These are phyloP conservation scores for Drosophila elegans DNA, from an alignment of 1,140 invertebrate species.

Conservation along the genomic window DNA sequence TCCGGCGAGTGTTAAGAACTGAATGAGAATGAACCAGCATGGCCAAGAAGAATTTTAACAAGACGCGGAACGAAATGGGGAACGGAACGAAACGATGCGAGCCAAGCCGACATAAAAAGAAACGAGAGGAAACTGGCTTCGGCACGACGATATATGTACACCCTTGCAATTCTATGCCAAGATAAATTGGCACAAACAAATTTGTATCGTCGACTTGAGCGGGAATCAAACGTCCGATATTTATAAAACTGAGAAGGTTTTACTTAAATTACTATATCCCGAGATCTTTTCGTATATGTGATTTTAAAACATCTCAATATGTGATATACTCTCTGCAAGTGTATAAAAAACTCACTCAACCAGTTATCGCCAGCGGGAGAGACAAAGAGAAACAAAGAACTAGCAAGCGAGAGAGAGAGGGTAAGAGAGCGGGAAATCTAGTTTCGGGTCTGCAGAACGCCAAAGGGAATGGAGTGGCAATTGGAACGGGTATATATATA, in stretches of 20 bases:
- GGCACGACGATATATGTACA: no score
- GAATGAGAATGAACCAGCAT: slow-evolving; percentile 71
- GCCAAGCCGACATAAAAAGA: slow-evolving; percentile 28
- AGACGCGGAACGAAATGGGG: slow-evolving; percentile 51
- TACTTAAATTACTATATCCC: no score
- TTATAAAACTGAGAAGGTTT: no score
- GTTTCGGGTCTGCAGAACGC: slow-evolving; percentile 63
- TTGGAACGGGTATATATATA: slow-evolving; percentile 58
- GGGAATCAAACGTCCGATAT: no score
- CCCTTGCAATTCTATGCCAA: no score
- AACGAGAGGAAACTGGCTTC: no score
- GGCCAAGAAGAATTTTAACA: slow-evolving; percentile 74
- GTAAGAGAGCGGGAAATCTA: slow-evolving; percentile 66
- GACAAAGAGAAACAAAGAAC: slow-evolving; percentile 53
- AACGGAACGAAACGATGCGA: slow-evolving; percentile 30
- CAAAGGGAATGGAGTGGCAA: slow-evolving; percentile 68
- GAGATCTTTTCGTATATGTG: no score
- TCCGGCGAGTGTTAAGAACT: slow-evolving; percentile 77
- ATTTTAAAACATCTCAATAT: no score
- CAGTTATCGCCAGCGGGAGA: slow-evolving; percentile 62
- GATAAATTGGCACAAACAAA: no score
- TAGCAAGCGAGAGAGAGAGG: slow-evolving; percentile 27
- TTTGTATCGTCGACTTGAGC: no score
- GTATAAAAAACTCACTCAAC: slow-evolving; percentile 73
- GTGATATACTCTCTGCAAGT: no score